A percentile compares a stretch with the other conserved stretches of the same genome.
phyloP scores from a whole-genome alignment of 2,113 vertebrate genomes.

The Gobius niger region DNA sequence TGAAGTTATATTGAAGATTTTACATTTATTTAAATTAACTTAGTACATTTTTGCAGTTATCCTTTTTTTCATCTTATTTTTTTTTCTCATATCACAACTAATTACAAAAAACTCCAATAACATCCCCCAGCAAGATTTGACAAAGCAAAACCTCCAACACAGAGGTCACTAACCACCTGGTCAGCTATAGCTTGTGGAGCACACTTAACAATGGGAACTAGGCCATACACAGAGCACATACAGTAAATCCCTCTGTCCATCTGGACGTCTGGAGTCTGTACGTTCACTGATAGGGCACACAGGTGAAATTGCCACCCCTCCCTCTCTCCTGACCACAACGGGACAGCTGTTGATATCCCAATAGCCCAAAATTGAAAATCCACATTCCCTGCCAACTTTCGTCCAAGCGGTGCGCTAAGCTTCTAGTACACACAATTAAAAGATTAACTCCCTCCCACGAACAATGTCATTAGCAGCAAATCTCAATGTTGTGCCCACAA shows the following conservation, averaged over 20 bases:
- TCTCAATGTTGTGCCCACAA: background rate
- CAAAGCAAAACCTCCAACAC: constrained; percentile 17
- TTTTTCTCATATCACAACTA: too few species aligned
- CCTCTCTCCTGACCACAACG: constrained; percentile 26
- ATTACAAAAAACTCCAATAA: too few species aligned
- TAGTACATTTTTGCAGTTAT: too few species aligned
- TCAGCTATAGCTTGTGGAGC: constrained; percentile 35
- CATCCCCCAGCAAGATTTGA: constrained; percentile 15
- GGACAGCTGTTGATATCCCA: constrained; percentile 57
- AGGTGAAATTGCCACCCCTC: constrained; percentile 48
- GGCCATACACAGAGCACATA: constrained; percentile 17
- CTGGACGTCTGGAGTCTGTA: constrained; percentile 52
- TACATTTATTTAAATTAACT: too few species aligned
- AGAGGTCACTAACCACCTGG: constrained; percentile 33
- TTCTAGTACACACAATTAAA: constrained; percentile 65
- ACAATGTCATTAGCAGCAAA: constrained; percentile 10
- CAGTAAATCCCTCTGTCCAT: constrained; percentile 30
- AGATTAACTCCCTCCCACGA: constrained; percentile 61
- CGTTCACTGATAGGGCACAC: constrained; percentile 27
- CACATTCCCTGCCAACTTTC: constrained; percentile 31
- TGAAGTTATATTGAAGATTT: too few species aligned
- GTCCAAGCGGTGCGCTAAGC: constrained; percentile 60
- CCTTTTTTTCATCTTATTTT: too few species aligned
- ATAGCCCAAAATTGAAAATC: constrained; percentile 59
- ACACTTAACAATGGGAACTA: constrained; percentile 28